These are phyloP conservation scores for Argentina silus DNA, from an alignment of 2,797 vertebrate species.

Conservation along the genomic window DNA sequence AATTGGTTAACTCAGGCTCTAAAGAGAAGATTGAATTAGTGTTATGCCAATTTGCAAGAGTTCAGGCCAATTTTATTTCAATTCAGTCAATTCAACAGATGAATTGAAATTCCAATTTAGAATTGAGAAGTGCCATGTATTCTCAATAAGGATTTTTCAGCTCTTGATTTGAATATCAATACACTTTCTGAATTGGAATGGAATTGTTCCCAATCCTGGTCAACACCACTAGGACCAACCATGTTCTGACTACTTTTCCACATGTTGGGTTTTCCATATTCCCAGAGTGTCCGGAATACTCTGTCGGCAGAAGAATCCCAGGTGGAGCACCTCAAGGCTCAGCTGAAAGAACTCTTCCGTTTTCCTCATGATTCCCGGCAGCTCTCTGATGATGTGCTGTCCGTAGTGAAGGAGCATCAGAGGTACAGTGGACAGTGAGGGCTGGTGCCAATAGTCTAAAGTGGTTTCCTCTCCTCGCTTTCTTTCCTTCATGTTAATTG, in stretches of 20 bases:
- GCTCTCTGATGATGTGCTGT: conserved; percentile 81
- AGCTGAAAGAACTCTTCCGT: conserved; percentile 86
- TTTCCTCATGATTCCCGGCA: conserved; percentile 81
- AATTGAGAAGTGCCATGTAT: too few relatives aligned
- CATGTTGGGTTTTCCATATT: not conserved
- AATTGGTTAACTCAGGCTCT: not conserved
- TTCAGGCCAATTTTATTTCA: too few relatives aligned
- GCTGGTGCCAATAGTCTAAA: not conserved
- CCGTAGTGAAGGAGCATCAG: conserved; percentile 86
- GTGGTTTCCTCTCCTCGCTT: not conserved
- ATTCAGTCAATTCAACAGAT: too few relatives aligned
- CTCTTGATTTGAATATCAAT: too few relatives aligned
- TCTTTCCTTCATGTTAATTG: not conserved
- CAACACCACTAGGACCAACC: not conserved
- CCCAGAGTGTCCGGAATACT: conserved; percentile 77
- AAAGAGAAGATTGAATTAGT: not conserved
- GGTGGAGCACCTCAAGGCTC: conserved; percentile 82
- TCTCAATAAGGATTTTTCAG: too few relatives aligned
- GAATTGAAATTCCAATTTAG: too few relatives aligned
- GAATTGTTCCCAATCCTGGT: too few relatives aligned
- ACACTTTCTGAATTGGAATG: too few relatives aligned
- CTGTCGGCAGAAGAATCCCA: conserved; percentile 82
- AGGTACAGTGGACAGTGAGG: conserved; percentile 75
- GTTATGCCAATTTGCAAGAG: too few relatives aligned
- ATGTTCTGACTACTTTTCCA: not conserved